These are phyloP conservation scores for Melanophora roralis DNA, from an alignment of 2,888 invertebrate species.

Conservation along the genomic window DNA sequence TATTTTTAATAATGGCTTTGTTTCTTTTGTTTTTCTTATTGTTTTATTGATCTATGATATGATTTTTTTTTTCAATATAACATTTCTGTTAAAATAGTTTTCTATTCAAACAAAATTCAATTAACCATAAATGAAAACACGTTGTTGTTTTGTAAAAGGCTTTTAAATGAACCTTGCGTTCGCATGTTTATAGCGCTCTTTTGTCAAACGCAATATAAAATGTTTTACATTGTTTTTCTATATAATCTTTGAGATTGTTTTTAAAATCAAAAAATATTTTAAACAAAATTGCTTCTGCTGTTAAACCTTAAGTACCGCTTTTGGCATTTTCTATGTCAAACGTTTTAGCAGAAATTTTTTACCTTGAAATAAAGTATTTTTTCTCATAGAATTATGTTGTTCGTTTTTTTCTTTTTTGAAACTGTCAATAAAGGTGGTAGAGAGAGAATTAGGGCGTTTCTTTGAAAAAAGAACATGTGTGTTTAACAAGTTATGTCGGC, in stretches of 20 bases:
- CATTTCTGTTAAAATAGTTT: slow-evolving; percentile 46
- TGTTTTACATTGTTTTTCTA: slow-evolving; percentile 17
- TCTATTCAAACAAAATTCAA: slow-evolving; percentile 60
- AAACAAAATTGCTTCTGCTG: slow-evolving; percentile 8
- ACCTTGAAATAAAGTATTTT: slow-evolving; percentile 17
- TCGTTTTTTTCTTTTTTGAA: not conserved
- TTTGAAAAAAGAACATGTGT: slow-evolving; percentile 10
- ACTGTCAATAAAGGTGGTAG: slow-evolving; percentile 56
- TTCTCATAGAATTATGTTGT: not conserved
- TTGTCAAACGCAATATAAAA: slow-evolving; percentile 51
- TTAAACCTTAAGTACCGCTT: slow-evolving; percentile 54
- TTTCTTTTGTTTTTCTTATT: slow-evolving; percentile 37
- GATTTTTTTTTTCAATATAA: not conserved
- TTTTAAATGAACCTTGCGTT: not conserved
- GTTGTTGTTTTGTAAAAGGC: not conserved
- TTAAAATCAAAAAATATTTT: slow-evolving; percentile 4
- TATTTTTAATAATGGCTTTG: slow-evolving; percentile 9
- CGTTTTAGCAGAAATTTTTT: slow-evolving; percentile 56
- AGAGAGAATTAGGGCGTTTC: slow-evolving; percentile 46
- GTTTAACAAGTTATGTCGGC: slow-evolving; percentile 55
- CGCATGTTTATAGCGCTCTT: slow-evolving; percentile 37
- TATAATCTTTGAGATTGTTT: not conserved
- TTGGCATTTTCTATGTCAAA: slow-evolving; percentile 15
- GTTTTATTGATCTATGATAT: slow-evolving; percentile 56
- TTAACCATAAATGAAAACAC: slow-evolving; percentile 57